Conservation (phyloP, 2,113 vertebrate genomes). For the Stomatorhinus ivindoensis region DNA sequence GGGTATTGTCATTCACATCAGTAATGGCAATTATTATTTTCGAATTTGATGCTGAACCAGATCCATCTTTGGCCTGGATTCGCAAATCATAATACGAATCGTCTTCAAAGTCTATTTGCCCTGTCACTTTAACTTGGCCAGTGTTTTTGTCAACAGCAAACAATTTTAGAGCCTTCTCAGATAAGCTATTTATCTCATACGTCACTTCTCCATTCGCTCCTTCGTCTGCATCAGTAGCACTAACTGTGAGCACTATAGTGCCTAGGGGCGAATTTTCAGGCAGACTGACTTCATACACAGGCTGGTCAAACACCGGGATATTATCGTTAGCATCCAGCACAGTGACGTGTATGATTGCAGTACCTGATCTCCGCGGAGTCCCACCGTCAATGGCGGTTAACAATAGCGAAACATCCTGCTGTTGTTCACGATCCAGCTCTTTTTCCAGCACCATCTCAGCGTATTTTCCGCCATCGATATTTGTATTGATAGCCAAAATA, state of each 20-base stretch:
- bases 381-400: neutral
- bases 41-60: slow-evolving; percentile 25
- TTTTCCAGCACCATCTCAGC: slow-evolving; percentile 47
- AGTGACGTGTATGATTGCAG: neutral
- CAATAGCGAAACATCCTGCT: neutral
- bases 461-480: slow-evolving; percentile 41
- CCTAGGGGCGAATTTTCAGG: neutral
- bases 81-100: slow-evolving; percentile 51
- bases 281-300: neutral
- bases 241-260: neutral
- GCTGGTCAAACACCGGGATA: neutral
- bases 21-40: neutral
- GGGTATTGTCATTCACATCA: neutral
- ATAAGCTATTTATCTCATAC: slow-evolving; percentile 45
- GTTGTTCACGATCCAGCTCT: neutral
- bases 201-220: neutral
- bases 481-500: slow-evolving; percentile 35
- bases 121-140: slow-evolving; percentile 17
- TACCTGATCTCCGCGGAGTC: neutral
- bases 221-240: neutral
- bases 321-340: neutral
- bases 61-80: slow-evolving; percentile 50
- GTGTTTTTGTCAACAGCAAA: neutral
- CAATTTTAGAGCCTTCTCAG: neutral
- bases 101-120: slow-evolving; percentile 38